Percentiles rank a stretch among this genome's conserved stretches.
Conservation (phyloP, 2,797 vertebrate genomes). For the Etheostoma perlongum region DNA sequence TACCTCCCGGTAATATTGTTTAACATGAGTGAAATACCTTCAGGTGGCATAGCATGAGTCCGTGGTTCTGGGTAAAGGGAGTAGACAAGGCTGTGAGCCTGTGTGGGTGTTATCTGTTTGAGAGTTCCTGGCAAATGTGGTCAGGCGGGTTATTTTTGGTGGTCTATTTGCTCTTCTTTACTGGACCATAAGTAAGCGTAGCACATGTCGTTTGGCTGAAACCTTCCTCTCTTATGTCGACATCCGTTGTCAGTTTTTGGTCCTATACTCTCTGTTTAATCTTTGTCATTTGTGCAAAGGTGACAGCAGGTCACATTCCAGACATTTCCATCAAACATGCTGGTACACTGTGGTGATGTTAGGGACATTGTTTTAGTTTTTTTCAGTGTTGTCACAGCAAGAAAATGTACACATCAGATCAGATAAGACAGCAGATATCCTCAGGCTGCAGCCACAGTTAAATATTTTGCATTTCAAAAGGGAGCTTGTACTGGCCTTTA, state of each 20-base stretch:
- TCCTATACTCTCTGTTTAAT: background rate
- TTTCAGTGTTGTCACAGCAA: background rate
- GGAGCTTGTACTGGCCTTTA: background rate
- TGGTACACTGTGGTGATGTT: background rate
- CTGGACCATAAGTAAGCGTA: background rate
- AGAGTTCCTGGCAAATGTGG: conserved; percentile 49
- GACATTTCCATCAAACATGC: background rate
- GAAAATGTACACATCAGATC: background rate
- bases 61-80: background rate
- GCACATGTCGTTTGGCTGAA: background rate
- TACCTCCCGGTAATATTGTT: background rate
- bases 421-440: background rate
- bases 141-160: conserved; percentile 68
- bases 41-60: background rate
- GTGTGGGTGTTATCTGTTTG: conserved; percentile 55
- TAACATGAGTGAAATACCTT: background rate
- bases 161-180: conserved; percentile 26
- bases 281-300: background rate
- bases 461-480: background rate
- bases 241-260: background rate
- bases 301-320: conserved; percentile 36
- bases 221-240: background rate
- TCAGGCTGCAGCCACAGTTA: background rate
- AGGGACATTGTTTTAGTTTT: background rate
- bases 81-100: background rate